Conservation (phyloP, 2,888 invertebrate genomes). For the Hypselothyrea guttata region DNA sequence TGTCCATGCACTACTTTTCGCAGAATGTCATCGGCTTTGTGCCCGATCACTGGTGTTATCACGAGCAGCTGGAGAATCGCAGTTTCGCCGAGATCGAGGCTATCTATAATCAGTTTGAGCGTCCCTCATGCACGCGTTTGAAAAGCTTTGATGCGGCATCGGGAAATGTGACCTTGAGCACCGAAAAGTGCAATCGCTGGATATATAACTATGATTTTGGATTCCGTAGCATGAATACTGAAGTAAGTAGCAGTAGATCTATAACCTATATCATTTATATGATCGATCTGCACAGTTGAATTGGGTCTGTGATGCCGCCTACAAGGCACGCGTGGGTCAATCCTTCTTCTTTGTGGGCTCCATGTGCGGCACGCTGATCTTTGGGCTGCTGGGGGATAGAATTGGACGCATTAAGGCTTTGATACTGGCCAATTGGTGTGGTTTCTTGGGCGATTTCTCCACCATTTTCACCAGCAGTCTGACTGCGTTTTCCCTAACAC, state of each 20-base stretch:
- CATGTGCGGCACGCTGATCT: conserved; percentile 84
- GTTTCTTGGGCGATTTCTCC: conserved; percentile 83
- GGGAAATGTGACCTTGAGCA: conserved; percentile 58
- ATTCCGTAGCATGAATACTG: conserved; percentile 85
- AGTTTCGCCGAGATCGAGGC: conserved; percentile 66
- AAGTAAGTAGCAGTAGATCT: conserved; percentile 81
- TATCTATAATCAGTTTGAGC: conserved; percentile 70
- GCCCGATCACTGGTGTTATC: conserved; percentile 82
- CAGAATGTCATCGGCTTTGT: conserved; percentile 84
- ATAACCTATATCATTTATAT: background rate
- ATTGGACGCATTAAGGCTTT: conserved; percentile 84
- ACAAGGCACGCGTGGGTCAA: conserved; percentile 84
- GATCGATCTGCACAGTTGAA: conserved; percentile 74
- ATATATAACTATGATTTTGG: conserved; percentile 84
- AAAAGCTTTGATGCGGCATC: conserved; percentile 46
- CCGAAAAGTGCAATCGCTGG: conserved; percentile 83
- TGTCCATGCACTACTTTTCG: conserved; percentile 84
- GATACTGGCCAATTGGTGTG: conserved; percentile 83
- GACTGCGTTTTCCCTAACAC: conserved; percentile 82
- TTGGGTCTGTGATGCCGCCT: conserved; percentile 85
- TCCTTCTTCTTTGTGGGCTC: conserved; percentile 85
- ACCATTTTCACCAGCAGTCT: conserved; percentile 83
- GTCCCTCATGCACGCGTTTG: conserved; percentile 75
- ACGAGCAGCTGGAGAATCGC: conserved; percentile 70
- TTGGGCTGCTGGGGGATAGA: conserved; percentile 84